These are phyloP conservation scores for Cryptophagus acutangulus DNA, from an alignment of 2,888 invertebrate genomes.

Conservation along the genomic window DNA sequence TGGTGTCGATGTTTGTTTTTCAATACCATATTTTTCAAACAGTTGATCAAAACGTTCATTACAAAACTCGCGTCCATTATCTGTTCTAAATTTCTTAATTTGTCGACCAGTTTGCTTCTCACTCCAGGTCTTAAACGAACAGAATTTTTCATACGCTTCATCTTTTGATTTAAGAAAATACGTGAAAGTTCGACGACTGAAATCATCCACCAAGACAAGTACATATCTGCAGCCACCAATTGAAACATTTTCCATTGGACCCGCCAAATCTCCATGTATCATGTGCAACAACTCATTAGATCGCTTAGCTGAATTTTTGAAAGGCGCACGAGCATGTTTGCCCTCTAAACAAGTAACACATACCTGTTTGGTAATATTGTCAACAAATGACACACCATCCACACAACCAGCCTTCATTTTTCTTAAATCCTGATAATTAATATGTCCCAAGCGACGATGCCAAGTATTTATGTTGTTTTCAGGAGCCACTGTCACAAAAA, in stretches of 20 bases:
- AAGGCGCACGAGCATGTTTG: not conserved
- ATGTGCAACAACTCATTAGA: slow-evolving; percentile 12
- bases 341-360: slow-evolving; percentile 4
- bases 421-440: slow-evolving; percentile 15
- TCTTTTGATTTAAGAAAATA: slow-evolving; percentile 29
- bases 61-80: slow-evolving; percentile 25
- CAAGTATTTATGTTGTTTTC: slow-evolving; percentile 19
- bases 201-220: no score
- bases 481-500: not conserved
- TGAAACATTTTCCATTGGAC: slow-evolving; percentile 27
- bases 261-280: slow-evolving; percentile 23
- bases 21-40: slow-evolving; percentile 28
- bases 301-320: slow-evolving; percentile 8
- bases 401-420: slow-evolving; percentile 13
- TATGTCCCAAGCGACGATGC: slow-evolving; percentile 24
- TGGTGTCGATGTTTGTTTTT: slow-evolving; percentile 33
- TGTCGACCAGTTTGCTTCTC: slow-evolving; percentile 30
- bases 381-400: not conserved
- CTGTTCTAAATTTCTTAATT: slow-evolving; percentile 30
- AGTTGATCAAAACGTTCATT: slow-evolving; percentile 20
- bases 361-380: not conserved
- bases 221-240: slow-evolving; percentile 28
- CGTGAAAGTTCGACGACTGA: slow-evolving; percentile 24
- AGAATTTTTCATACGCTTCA: slow-evolving; percentile 28
- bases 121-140: slow-evolving; percentile 29